phyloP scores from a whole-genome alignment of 92 coral and sea anemone genomes.

The Pocillopora grandis region DNA sequence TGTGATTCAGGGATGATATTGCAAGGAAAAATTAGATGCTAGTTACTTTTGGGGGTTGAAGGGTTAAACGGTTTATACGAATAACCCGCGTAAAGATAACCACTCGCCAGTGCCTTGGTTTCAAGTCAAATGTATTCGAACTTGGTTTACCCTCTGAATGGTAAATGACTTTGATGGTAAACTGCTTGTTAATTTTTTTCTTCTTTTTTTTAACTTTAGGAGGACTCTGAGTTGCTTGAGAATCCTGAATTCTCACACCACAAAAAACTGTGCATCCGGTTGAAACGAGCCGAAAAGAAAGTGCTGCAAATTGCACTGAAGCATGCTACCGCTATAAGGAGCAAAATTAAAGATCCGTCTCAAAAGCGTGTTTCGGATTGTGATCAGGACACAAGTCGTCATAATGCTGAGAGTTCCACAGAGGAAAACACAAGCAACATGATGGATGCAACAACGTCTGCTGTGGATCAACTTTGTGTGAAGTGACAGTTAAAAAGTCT shows the following conservation, averaged over 20 bases:
- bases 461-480: slow-evolving; percentile 9
- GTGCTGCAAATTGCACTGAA: slow-evolving; percentile 64
- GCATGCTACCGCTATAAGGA: slow-evolving; percentile 31
- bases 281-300: slow-evolving; percentile 65
- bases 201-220: background rate
- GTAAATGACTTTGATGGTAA: background rate
- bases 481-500: background rate
- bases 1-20: no score
- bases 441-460: slow-evolving; percentile 9
- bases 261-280: slow-evolving; percentile 48
- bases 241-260: slow-evolving; percentile 22
- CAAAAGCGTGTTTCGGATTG: background rate
- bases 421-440: background rate
- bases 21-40: no score
- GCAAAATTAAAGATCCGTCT: background rate
- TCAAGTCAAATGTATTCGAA: no score
- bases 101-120: no score
- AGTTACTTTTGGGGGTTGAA: no score
- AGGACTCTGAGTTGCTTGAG: slow-evolving; percentile 4
- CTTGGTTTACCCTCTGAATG: background rate
- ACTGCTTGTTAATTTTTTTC: background rate
- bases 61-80: background rate
- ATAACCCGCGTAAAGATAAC: no score
- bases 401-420: background rate
- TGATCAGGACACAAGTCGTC: background rate